A percentile compares a stretch with the other conserved stretches of the same genome.
Evolutionary conservation across 2,113 vertebrate genomes (phyloP).

Genomic region (Martes martes): DNA sequence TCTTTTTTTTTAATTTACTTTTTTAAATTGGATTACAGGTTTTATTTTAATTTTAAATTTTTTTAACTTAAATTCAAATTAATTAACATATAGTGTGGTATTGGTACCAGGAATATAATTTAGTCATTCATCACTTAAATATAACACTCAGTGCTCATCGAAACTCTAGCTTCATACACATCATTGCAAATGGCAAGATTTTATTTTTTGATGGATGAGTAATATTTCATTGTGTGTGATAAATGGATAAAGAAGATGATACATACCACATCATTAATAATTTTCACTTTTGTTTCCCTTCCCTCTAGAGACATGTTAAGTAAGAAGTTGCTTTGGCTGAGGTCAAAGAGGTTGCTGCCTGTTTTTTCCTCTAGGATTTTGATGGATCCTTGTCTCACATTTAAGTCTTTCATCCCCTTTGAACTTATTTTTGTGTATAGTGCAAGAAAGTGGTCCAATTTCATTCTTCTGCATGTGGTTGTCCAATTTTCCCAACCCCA

Average conservation of each 20-base stretch:
- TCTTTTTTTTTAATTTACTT: background rate
- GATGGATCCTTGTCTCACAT: background rate
- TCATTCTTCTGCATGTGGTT: background rate
- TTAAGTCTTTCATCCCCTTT: background rate
- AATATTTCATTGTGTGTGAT: background rate
- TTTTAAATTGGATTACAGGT: background rate
- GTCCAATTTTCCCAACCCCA: background rate
- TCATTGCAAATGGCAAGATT: background rate
- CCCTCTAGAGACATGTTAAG: background rate
- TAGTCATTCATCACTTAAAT: too few species aligned
- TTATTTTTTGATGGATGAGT: background rate
- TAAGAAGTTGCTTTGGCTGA: background rate
- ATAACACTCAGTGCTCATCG: background rate
- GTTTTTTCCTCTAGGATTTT: background rate
- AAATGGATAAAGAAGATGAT: too few species aligned
- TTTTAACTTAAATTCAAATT: background rate
- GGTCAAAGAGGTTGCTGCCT: background rate
- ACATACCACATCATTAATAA: too few species aligned
- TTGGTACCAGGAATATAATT: background rate
- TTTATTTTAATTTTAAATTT: background rate
- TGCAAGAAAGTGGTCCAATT: background rate
- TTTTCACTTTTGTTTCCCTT: background rate
- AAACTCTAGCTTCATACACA: background rate
- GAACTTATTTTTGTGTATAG: background rate
- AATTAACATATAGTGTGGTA: background rate